Evolutionary conservation across 2,888 invertebrate species (phyloP), one percentile per base, ranked within the genome.

Genomic region (Melinaea marsaeus): DNA sequence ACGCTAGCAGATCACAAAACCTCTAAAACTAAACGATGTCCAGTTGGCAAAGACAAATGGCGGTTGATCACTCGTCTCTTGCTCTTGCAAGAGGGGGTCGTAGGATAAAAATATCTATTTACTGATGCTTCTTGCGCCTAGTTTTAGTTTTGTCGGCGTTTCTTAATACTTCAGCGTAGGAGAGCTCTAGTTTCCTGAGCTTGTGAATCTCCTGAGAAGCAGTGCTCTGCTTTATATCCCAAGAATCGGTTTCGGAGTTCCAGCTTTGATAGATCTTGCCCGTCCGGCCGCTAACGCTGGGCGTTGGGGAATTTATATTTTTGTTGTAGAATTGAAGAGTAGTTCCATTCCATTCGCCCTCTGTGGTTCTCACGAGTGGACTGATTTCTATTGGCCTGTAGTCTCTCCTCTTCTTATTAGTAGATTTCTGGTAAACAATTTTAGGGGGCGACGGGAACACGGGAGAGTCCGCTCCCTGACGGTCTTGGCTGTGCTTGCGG

Each of bases 161-260:
- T 70, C 95, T 92, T 68, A 97, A 87, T 32, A 95, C 97, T 83
- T 97, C 96, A 5, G 97, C 97, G 81, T 97, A 97, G 13, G 96
- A 95, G 78, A 95, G 92, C 76, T 97, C 96, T 60, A 97, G 90
- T 77, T 94, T 94, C 79, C 95, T 94, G 65, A 97, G 87, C 78
- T 95, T 95, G 79, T 96, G 94, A 71, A 97, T 94, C 75, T 96
- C 96, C 77, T 96, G 95, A 11, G 96, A 95, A 5, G 96, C 96
- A 7, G 94, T 92, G 82, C 95, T 95, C 80, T 92, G 89, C 69
- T 91, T 90, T 61, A 88, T 86, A 74, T 91, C 84, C 88, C 88
- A 86, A 63, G 88, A 83, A 74, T 90, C 83, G 0, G 91, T 90
- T 69, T 90, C 91, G 7, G 90, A 73, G 78, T 90, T 91, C 84